Conservation (phyloP, 2,113 vertebrate species). For the Noturus placidus region DNA sequence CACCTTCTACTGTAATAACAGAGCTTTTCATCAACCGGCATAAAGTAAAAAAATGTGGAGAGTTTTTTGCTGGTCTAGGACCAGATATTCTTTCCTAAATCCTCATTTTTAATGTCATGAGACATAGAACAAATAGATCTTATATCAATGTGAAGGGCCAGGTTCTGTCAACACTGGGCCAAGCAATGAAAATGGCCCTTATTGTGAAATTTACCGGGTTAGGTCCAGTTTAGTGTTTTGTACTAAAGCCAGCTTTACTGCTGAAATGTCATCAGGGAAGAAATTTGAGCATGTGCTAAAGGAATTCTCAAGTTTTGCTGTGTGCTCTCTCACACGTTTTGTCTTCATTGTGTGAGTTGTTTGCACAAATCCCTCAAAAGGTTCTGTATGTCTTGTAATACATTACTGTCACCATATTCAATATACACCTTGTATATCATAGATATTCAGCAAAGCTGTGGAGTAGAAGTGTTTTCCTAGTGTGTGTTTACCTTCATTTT, state of each 20-base stretch:
- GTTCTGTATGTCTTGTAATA: neutral
- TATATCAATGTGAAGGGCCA: neutral
- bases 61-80: neutral
- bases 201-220: constrained; percentile 19
- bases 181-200: constrained; percentile 24
- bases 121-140: constrained; percentile 4
- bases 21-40: constrained; percentile 21
- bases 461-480: neutral
- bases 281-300: neutral
- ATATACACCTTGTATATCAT: constrained; percentile 1
- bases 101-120: neutral
- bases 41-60: neutral
- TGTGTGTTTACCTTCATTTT: neutral
- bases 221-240: constrained; percentile 29
- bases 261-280: constrained; percentile 27
- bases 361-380: constrained; percentile 26
- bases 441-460: constrained; percentile 2
- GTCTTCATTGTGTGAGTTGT: neutral
- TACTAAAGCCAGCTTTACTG: constrained; percentile 23
- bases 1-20: constrained; percentile 1
- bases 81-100: neutral
- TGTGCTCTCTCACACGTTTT: neutral
- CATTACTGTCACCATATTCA: constrained; percentile 15
- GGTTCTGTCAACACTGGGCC: neutral
- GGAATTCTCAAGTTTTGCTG: neutral